phyloP scores from a whole-genome alignment of 2,888 invertebrate genomes.

The Cosmia trapezina region DNA sequence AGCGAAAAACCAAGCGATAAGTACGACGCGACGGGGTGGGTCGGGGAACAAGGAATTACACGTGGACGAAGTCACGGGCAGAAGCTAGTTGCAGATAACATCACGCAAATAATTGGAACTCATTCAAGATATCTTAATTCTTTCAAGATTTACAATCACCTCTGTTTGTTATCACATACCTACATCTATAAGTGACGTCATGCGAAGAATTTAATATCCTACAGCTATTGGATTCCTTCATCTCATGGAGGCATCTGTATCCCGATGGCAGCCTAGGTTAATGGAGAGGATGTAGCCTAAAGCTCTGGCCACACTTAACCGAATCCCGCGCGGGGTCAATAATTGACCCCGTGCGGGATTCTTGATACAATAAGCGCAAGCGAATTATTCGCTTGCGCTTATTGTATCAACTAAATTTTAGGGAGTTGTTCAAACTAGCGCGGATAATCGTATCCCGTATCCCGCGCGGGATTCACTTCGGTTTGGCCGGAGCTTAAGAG shows the following conservation, averaged over 20 bases:
- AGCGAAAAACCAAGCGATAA: no score
- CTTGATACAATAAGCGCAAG: no score
- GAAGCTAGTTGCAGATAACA: no score
- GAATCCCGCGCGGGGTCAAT: not conserved
- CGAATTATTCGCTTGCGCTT: no score
- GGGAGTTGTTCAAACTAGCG: not conserved
- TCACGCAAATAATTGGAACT: not conserved
- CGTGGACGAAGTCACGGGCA: no score
- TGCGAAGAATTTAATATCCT: constrained; percentile 1
- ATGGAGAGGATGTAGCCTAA: no score
- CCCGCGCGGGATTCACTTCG: not conserved
- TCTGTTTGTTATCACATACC: not conserved
- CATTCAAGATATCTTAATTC: no score
- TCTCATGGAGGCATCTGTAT: not conserved
- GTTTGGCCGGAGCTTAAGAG: not conserved
- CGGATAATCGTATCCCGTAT: not conserved
- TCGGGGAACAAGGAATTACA: no score
- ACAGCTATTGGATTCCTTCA: not conserved
- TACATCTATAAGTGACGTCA: not conserved
- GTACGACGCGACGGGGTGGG: no score
- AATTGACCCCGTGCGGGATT: no score
- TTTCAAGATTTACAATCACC: not conserved
- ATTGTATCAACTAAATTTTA: not conserved
- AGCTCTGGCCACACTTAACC: not conserved
- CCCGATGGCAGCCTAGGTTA: not conserved